Evolutionary conservation across 2,113 vertebrate genomes (phyloP).

Genomic region (Petroica traversi): DNA sequence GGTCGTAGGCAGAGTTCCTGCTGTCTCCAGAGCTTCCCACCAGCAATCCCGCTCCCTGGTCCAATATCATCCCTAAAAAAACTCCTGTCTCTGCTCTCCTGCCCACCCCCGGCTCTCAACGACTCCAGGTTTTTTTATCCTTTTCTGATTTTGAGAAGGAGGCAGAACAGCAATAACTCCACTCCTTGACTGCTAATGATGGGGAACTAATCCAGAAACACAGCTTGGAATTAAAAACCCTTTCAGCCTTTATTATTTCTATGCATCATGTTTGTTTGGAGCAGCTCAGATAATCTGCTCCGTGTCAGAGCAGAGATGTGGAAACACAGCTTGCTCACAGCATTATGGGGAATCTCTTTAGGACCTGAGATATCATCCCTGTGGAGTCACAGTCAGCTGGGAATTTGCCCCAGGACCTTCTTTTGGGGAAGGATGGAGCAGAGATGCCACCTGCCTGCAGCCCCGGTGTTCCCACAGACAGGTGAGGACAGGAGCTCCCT

Average conservation of each 20-base stretch:
- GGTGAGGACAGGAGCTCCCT: neutral
- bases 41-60: rapidly evolving
- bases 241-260: slow-evolving; percentile 6
- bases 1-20: neutral
- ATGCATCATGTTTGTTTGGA: neutral
- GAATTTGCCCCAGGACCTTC: neutral
- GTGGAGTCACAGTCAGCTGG: neutral
- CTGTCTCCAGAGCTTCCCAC: neutral
- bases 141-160: neutral
- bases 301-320: neutral
- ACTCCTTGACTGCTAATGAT: neutral
- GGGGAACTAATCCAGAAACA: slow-evolving; percentile 17
- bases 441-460: neutral
- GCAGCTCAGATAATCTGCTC: neutral
- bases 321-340: neutral
- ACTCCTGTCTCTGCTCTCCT: neutral
- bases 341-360: neutral
- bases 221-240: neutral
- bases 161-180: neutral
- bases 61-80: neutral
- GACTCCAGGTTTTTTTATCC: neutral
- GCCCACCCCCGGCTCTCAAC: neutral
- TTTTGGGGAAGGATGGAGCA: neutral
- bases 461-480: neutral
- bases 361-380: neutral